Percentiles rank a stretch among this genome's conserved stretches.
Conservation (phyloP, 2,113 vertebrate species). For the Propithecus coquereli region DNA sequence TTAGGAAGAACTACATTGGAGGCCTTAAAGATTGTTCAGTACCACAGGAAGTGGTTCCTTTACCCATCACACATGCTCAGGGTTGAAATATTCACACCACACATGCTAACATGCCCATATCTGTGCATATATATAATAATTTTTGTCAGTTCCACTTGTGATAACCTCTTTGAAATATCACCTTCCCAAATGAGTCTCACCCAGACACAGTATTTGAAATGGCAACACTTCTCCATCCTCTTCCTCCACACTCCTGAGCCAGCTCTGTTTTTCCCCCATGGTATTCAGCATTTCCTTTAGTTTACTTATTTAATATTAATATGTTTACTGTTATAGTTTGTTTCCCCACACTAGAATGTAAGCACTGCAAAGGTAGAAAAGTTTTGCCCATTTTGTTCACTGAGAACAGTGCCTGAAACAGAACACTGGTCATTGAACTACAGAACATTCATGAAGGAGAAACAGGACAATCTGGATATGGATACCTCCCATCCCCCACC, state of each 20-base stretch:
- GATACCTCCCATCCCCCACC: background rate
- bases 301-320: background rate
- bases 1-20: background rate
- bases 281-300: background rate
- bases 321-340: background rate
- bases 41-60: background rate
- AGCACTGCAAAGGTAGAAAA: background rate
- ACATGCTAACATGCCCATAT: background rate
- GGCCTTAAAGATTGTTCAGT: background rate
- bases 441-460: background rate
- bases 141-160: background rate
- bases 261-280: background rate
- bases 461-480: background rate
- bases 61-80: background rate
- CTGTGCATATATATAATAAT: background rate
- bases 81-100: background rate
- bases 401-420: background rate
- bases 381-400: background rate
- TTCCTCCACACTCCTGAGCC: accelerated
- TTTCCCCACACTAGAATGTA: background rate
- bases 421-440: background rate
- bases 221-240: background rate
- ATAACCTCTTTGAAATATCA: background rate
- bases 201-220: background rate
- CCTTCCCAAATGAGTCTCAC: background rate